Conservation (phyloP, 2,113 vertebrate genomes). For the Melospiza georgiana region DNA sequence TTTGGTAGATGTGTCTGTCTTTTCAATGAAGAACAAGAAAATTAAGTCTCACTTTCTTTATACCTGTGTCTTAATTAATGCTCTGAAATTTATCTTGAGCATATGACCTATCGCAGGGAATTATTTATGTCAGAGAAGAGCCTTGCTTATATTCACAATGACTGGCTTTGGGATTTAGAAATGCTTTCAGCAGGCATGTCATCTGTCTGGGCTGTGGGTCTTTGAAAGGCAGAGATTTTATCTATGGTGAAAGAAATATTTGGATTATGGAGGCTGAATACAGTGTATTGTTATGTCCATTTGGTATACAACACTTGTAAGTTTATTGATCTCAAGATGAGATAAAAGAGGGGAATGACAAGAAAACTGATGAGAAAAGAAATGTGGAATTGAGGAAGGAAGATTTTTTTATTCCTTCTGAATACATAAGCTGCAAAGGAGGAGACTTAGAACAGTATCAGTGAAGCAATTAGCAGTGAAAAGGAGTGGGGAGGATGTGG, state of each 20-base stretch:
- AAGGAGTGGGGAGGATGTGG: not conserved
- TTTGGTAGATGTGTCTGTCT: not conserved
- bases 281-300: not conserved
- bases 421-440: not conserved
- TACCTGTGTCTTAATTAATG: not conserved
- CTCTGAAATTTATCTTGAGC: not conserved
- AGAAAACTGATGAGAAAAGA: not conserved
- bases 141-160: not conserved
- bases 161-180: not conserved
- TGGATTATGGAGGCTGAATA: not conserved
- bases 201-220: not conserved
- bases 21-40: not conserved
- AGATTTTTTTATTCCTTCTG: not conserved
- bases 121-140: not conserved
- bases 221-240: not conserved
- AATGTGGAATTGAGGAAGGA: not conserved
- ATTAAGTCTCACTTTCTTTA: not conserved
- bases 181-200: not conserved
- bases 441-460: not conserved
- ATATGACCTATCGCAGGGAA: not conserved
- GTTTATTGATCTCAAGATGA: not conserved
- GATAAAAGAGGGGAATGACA: not conserved
- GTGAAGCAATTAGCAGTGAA: not conserved
- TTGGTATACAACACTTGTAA: not conserved
- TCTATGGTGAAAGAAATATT: not conserved